Evolutionary conservation across 2,888 invertebrate species (phyloP), one percentile per base, ranked within the genome.

Genomic region (Quadroppia sp.): DNA sequence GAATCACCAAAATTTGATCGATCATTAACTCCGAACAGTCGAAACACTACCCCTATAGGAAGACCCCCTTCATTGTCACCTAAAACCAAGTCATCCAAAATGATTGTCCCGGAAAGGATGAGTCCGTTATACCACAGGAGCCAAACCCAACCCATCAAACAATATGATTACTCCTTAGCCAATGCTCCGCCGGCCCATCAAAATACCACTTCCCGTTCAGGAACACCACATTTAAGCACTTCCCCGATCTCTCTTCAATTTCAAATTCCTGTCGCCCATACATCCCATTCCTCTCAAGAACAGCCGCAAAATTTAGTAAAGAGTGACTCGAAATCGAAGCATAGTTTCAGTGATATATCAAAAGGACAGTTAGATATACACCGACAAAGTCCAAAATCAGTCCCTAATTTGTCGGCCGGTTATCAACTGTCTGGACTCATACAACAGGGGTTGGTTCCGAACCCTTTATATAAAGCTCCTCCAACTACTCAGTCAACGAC

Each of bases 401-500:
- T 75, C 74, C 64, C 77, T 50, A 76, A 75, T 30, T 75, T 78
- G 23, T 77, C 78, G 67, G 74, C 76, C n/a, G 74, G 79, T 64
- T 76, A 78, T 71, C 76, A 77, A 32, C 77, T 79, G 11, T 80
- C 80, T 75, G 81, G 80, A 53, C 78, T 82, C 72, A 81, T 83
- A 74, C 82, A 82, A 76, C 82, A 83, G 78, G 82, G 82, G 48
- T 78, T 82, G 53, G 82, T 82, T 72, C 82, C 83, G 69, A 82
- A 83, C 78, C 83, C 83, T n/a, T 80, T 82, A 73, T 82, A 82
- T 78, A 64, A 64, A 13, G 36, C 36, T 20, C 72, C 75, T 40
- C 53, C 76, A 20, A 74, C 75, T 42, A 74, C 74, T 61, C 74
- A 69, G 64, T 56, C 74, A n/a, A 77, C 71, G 40, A 76, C 76